These are phyloP conservation scores for Castor canadensis DNA, from an alignment of 2,113 vertebrate genomes.

Conservation along the genomic window DNA sequence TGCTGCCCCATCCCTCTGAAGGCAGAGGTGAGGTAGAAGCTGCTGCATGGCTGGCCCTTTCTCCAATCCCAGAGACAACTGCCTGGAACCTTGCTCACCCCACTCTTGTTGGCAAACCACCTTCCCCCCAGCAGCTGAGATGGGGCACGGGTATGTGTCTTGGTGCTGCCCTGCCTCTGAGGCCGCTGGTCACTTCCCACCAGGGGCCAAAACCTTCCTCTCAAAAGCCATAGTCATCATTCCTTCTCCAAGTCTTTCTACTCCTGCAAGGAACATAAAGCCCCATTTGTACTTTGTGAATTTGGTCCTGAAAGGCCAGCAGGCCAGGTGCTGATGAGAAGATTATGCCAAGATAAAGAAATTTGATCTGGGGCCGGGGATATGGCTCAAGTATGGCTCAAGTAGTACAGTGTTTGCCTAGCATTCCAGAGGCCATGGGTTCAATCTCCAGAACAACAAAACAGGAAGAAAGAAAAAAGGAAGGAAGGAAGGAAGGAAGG, in stretches of 20 bases:
- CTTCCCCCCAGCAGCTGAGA: rapidly evolving
- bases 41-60: rapidly evolving
- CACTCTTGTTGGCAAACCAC: too few relatives aligned
- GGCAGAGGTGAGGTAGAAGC: background rate
- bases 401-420: too few relatives aligned
- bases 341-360: background rate
- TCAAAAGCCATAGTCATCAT: rapidly evolving
- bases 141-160: background rate
- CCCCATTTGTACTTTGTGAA: background rate
- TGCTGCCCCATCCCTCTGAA: rapidly evolving
- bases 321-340: background rate
- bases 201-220: background rate
- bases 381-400: too few relatives aligned
- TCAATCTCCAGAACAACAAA: too few relatives aligned
- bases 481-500: too few relatives aligned
- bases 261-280: background rate
- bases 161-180: background rate
- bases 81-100: background rate
- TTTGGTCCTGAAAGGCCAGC: background rate
- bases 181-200: background rate
- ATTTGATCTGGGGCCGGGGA: too few relatives aligned
- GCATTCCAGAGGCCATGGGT: too few relatives aligned
- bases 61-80: background rate
- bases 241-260: background rate
- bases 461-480: too few relatives aligned